Conservation (phyloP, 2,797 vertebrate species). For the Pseudomugil tenellus region DNA sequence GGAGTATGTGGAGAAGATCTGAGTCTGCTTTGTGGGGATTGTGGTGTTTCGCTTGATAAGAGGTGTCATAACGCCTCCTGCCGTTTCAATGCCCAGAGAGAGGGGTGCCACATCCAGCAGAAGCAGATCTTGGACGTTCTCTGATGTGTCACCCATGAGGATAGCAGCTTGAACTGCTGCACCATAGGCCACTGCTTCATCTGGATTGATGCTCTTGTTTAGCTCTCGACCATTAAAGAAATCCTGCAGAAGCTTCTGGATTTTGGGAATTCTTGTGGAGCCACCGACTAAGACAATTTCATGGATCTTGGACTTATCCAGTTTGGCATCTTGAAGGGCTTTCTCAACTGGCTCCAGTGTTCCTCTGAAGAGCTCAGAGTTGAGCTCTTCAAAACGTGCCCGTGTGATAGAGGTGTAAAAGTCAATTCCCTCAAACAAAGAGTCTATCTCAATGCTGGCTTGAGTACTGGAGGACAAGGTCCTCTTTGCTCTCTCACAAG, state of each 20-base stretch:
- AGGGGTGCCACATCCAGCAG: slow-evolving; percentile 90
- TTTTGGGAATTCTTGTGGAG: slow-evolving; percentile 93
- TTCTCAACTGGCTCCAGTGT: slow-evolving; percentile 93
- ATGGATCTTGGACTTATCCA: slow-evolving; percentile 90
- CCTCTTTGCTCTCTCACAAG: slow-evolving; percentile 91
- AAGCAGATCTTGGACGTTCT: slow-evolving; percentile 92
- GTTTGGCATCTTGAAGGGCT: slow-evolving; percentile 88
- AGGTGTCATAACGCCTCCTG: slow-evolving; percentile 91
- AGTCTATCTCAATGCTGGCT: slow-evolving; percentile 91
- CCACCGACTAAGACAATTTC: slow-evolving; percentile 92
- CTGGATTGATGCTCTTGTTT: slow-evolving; percentile 94
- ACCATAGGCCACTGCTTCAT: slow-evolving; percentile 92
- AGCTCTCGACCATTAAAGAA: slow-evolving; percentile 93
- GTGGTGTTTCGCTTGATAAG: slow-evolving; percentile 95
- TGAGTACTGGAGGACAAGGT: slow-evolving; percentile 91
- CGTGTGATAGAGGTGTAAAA: slow-evolving; percentile 95
- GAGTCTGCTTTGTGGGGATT: slow-evolving; percentile 92
- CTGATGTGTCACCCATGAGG: slow-evolving; percentile 92
- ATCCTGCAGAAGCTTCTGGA: slow-evolving; percentile 92
- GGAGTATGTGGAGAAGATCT: slow-evolving; percentile 93
- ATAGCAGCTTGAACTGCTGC: slow-evolving; percentile 93
- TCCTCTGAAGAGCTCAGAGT: slow-evolving; percentile 91
- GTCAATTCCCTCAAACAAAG: slow-evolving; percentile 90
- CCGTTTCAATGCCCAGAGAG: slow-evolving; percentile 91
- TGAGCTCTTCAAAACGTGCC: slow-evolving; percentile 93